Conservation (phyloP, 2,113 vertebrate genomes). For the Grammomys surdaster region DNA sequence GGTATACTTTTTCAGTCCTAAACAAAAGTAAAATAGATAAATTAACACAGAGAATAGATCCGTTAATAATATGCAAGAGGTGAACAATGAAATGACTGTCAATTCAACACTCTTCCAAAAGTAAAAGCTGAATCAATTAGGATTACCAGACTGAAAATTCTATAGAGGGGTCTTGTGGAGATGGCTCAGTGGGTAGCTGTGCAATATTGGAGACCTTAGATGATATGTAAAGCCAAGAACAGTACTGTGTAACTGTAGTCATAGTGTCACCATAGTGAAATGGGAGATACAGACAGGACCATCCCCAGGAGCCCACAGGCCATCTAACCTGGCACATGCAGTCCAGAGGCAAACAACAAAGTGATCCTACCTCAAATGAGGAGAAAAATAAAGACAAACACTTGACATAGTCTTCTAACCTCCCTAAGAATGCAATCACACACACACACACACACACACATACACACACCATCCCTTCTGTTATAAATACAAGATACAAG, state of each 20-base stretch:
- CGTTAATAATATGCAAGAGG: background rate
- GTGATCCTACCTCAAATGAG: background rate
- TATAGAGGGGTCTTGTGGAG: too few species aligned
- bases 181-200: background rate
- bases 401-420: background rate
- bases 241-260: too few species aligned
- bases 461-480: background rate
- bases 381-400: background rate
- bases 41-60: background rate
- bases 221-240: too few species aligned
- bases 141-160: background rate
- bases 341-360: background rate
- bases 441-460: background rate
- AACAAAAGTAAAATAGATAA: slow-evolving; percentile 58
- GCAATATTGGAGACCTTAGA: background rate
- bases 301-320: background rate
- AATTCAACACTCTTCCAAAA: background rate
- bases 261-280: background rate
- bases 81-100: background rate
- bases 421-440: background rate
- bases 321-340: background rate
- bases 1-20: slow-evolving; percentile 89
- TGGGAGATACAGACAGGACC: too few species aligned
- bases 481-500: slow-evolving; percentile 12
- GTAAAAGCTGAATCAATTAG: slow-evolving; percentile 20